Evolutionary conservation across 2,888 invertebrate genomes (phyloP), one percentile per base, ranked within the genome.

Genomic region (Scaeva pyrastri): DNA sequence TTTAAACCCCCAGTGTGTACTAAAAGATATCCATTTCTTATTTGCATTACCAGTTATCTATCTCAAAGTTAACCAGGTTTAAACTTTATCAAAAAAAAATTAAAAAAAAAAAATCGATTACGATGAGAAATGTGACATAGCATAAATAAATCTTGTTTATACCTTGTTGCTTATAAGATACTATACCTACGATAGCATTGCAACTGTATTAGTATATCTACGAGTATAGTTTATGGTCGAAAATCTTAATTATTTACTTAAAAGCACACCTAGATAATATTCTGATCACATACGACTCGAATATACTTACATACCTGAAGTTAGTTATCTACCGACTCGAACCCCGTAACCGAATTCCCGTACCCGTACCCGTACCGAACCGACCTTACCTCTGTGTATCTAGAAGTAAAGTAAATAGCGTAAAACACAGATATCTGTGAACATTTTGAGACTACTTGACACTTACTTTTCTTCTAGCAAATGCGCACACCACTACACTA

Each of bases 221-320:
- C 16, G n/a, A 26, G 26, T 45, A 8, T 41, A 31, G 64, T 66
- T 75, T 75, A 55, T 64, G 50, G 55, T 43, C 64, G 48, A 55
- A 55, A 68, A 78, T 39, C 45, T 45, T 16, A 55, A 70, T 64
- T 74, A 64, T 64, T 62, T 70, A 74, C 41, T 68, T 48, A 78
- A 62, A 23, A 79, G 62, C 74, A 74, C 83, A 70, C 70, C 70
- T 56, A 60, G 60, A n/a, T 41, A 39, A 52, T 79, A 83, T 79
- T 74, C 70, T 56, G 64, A 64, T 74, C 79, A 84, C 83, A 83
- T 70, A 64, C 0, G 31, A 7, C 6, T 5, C 8, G 8, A n/a
- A n/a, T n/a, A n/a, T n/a, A n/a, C n/a, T n/a, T n/a, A n/a, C n/a
- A n/a, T n/a, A n/a, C n/a, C n/a, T 31, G 31, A 7, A 31, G 31